phyloP scores from a whole-genome alignment of 2,113 vertebrate species.

The Pandion haliaetus region DNA sequence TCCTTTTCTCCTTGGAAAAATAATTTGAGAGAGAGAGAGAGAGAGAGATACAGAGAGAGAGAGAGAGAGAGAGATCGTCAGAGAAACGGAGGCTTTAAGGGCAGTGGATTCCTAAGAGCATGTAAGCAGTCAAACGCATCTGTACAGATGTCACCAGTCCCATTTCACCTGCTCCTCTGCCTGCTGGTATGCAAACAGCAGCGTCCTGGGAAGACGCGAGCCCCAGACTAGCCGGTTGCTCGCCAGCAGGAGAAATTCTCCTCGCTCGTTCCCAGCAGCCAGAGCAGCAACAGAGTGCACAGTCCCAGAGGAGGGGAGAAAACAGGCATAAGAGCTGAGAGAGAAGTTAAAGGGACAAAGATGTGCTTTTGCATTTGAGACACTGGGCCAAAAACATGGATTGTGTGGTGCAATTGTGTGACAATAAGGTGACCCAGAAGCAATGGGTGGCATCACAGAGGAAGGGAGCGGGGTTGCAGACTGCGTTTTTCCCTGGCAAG shows the following conservation, averaged over 20 bases:
- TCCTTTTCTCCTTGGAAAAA: conserved; percentile 91
- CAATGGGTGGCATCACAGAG: background rate
- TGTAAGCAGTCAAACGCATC: conserved; percentile 52
- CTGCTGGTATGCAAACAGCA: conserved; percentile 47
- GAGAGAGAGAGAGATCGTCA: conserved; percentile 57
- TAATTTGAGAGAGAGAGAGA: conserved; percentile 46
- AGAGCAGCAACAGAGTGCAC: conserved; percentile 64
- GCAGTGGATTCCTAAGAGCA: conserved; percentile 30
- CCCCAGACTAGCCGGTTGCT: conserved; percentile 43
- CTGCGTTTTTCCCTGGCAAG: fast-evolving
- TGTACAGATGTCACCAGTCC: conserved; percentile 64
- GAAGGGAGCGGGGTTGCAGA: background rate
- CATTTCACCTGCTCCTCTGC: conserved; percentile 69
- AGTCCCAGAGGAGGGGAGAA: conserved; percentile 67
- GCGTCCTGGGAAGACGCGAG: conserved; percentile 49
- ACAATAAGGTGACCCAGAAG: background rate
- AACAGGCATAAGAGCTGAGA: conserved; percentile 17
- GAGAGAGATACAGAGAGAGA: no score
- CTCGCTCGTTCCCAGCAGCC: conserved; percentile 21
- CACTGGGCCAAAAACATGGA: background rate
- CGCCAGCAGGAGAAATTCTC: conserved; percentile 65
- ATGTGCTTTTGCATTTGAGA: conserved; percentile 1
- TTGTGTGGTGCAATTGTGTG: background rate
- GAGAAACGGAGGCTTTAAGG: conserved; percentile 53
- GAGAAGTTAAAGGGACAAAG: conserved; percentile 57